phyloP scores from a whole-genome alignment of 2,797 vertebrate genomes.

The Threskiornis aethiopicus region DNA sequence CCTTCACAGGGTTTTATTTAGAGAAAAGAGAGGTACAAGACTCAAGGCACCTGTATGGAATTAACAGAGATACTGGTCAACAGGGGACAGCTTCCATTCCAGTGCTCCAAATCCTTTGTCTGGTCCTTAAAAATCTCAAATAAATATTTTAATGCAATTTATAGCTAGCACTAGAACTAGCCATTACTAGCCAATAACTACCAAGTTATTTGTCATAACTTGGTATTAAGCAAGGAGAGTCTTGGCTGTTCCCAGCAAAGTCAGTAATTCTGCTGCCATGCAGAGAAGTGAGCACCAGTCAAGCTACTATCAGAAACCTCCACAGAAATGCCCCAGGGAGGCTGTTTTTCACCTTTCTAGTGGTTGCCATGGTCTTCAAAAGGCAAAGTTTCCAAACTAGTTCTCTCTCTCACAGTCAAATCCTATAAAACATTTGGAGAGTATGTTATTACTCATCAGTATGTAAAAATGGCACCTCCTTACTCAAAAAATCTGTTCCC shows the following conservation, averaged over 20 bases:
- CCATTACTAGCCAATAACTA: too few species aligned
- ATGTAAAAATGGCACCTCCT: neutral
- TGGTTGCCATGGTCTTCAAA: constrained; percentile 21
- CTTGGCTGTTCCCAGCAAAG: constrained; percentile 21
- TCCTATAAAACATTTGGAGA: neutral
- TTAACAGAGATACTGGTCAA: neutral
- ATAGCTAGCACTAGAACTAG: constrained; percentile 33
- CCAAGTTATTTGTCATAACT: constrained; percentile 53
- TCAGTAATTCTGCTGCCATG: constrained; percentile 57
- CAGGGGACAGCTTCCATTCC: neutral
- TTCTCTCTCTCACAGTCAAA: constrained; percentile 27
- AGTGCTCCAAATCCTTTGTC: neutral
- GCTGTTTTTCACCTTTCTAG: constrained; percentile 19
- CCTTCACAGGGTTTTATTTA: neutral
- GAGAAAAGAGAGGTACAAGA: neutral
- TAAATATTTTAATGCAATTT: constrained; percentile 26
- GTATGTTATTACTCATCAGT: neutral
- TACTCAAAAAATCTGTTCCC: neutral
- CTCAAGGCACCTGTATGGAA: neutral
- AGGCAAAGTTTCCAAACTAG: constrained; percentile 8
- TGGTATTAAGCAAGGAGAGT: constrained; percentile 35
- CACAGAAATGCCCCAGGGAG: neutral
- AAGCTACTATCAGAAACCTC: constrained; percentile 21
- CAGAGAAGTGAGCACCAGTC: constrained; percentile 31
- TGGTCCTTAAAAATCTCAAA: constrained; percentile 1